Evolutionary conservation across 2,888 invertebrate genomes (phyloP), one percentile per base, ranked within the genome.

Genomic region (Troides oblongomaculatus): DNA sequence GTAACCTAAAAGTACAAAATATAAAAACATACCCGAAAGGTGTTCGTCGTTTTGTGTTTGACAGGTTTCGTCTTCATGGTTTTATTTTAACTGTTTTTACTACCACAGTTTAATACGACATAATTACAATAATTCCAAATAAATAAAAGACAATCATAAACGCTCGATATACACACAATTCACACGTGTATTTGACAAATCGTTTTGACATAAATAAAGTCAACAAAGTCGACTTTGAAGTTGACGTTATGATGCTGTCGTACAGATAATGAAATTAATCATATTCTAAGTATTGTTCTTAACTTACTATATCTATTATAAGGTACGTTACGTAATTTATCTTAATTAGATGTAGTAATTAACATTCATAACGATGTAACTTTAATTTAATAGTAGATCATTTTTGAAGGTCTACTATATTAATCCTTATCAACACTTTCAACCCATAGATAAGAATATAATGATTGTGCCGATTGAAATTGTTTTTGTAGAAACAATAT

Each of bases 11-110:
- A 71, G 58, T 64, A n/a, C 59, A 58, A 62, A 60, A 64, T 72
- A 66, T 64, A 80, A 85, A 85, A 92, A 96, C 88, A 86, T 93
- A 97, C 97, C 91, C 95, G 95, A 90, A 97, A 97, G 8, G 96
- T 96, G 79, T 97, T 97, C 0, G 93, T 93, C 72, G 95, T 93
- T 89, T 97, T 97, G 76, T 96, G 96, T 80, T 96, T 95, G 50
- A 91, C 85, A 18, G 95, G 94, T 93, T 95, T 95, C 76, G 93
- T 95, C 85, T 95, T 96, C 96, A 96, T 96, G 75, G 84, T 93
- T 56, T 56, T 21, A 14, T 71, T 63, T 62, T 58, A 25, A 17
- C 62, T 62, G 61, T 59, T 62, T 66, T 64, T 69, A 46, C 36
- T 50, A 57, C 4, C 71, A 36, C 71, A 62, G 30, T 36, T 4